Percentiles rank a stretch among this genome's conserved stretches.
Conservation (phyloP, 2,888 invertebrate genomes). For the Dasysyrphus albostriatus region DNA sequence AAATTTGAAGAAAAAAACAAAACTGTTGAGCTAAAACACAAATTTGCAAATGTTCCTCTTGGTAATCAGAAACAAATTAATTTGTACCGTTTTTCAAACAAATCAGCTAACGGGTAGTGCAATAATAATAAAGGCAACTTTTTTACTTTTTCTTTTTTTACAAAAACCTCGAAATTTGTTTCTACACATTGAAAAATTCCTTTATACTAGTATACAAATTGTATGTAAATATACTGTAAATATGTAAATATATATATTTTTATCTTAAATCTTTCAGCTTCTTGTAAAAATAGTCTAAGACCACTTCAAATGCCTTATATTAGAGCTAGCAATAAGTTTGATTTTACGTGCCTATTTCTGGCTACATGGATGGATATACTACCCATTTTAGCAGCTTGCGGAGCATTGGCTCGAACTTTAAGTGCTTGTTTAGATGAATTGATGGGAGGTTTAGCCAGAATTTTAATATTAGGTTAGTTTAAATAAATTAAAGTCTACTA, state of each 20-base stretch:
- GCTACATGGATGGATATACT: constrained; percentile 85
- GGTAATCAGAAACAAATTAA: too few species aligned
- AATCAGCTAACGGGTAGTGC: too few species aligned
- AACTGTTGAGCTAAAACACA: too few species aligned
- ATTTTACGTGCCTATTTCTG: constrained; percentile 84
- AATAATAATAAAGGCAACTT: too few species aligned
- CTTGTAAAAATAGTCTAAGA: constrained; percentile 82
- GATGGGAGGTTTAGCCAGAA: constrained; percentile 85
- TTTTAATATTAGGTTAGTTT: constrained; percentile 84
- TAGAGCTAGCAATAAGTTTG: constrained; percentile 83
- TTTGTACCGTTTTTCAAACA: too few species aligned
- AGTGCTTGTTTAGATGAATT: constrained; percentile 86
- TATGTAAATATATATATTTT: neutral
- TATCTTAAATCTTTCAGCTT: constrained; percentile 78
- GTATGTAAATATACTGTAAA: constrained; percentile 16
- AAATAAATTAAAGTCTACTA: neutral
- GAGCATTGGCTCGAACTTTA: constrained; percentile 85
- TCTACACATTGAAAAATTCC: too few species aligned
- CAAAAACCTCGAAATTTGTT: too few species aligned
- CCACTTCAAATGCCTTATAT: constrained; percentile 83
- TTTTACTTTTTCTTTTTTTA: too few species aligned
- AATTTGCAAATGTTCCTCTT: too few species aligned
- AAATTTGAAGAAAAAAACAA: too few species aligned
- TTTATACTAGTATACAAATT: too few species aligned
- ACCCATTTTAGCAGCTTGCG: constrained; percentile 85